Evolutionary conservation across 2,797 vertebrate genomes (phyloP), one percentile per base, ranked within the genome.

Genomic region (Xiphophorus birchmanni): DNA sequence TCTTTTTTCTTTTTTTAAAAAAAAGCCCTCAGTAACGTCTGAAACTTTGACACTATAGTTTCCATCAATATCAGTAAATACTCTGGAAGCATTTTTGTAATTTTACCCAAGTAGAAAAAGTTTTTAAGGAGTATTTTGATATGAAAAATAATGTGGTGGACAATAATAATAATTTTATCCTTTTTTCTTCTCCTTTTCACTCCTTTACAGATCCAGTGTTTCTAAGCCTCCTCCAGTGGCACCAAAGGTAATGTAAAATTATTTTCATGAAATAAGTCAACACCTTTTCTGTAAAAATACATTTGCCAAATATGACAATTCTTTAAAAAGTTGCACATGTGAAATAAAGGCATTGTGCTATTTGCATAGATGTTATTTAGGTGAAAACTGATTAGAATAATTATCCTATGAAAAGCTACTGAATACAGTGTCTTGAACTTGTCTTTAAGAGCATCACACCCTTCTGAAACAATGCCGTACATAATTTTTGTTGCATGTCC

Each of bases 221-320:
- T 79, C 93, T 18, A 99, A 97, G 94, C 96, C 90, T 75, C 95
- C 96, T 7, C 95, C 97, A 78, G 95, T 96, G 72, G 89, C 96
- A 84, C 92, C 95, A 78, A 97, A 97, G 97, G 98, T 99, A 95
- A 74, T 44, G 85, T 91, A 73, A 74, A 58, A 32, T 42, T 29
- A 69, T 73, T 8, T 69, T 67, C 18, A 69, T 37, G 32, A 65
- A 75, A 2, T 32, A 9, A 56, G 47, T 58, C 5, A 65, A 32
- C n/a, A 74, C 21, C 2, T 37, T 40, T 54, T 37, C 47, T 48
- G 1, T 15, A 18, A 60, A 44, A 45, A 23, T 32, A 47, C 44
- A 45, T 5, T 21, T 32, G 7, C 8, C 29, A 29, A 76, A 56
- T 42, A 8, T 26, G 35, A 75, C 23, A 7, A 6, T 67, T 75